A percentile compares a stretch with the other conserved stretches of the same genome.
phyloP scores from a whole-genome alignment of 2,797 vertebrate genomes.

The Enteromius viviparus region DNA sequence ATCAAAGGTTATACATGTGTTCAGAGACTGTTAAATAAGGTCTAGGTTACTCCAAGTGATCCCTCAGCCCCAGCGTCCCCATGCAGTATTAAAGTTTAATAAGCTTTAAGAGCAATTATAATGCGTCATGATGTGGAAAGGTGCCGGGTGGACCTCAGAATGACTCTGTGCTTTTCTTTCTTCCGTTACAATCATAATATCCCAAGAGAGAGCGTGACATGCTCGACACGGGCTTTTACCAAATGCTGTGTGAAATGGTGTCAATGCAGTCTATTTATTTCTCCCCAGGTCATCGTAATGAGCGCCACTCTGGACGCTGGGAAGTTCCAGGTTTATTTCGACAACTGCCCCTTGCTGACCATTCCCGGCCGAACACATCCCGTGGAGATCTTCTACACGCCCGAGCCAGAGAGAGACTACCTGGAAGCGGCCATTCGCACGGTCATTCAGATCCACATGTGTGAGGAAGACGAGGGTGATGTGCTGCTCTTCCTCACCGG shows the following conservation, averaged over 20 bases:
- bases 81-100: constrained; percentile 79
- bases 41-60: constrained; percentile 78
- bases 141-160: constrained; percentile 72
- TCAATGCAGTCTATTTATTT: constrained; percentile 11
- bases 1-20: constrained; percentile 81
- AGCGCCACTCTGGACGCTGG: constrained; percentile 95
- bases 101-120: constrained; percentile 83
- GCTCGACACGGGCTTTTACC: constrained; percentile 39
- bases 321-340: constrained; percentile 97
- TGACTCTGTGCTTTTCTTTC: constrained; percentile 66
- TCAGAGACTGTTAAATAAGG: constrained; percentile 80
- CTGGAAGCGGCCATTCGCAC: constrained; percentile 96
- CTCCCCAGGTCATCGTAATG: constrained; percentile 93
- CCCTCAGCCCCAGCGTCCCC: constrained; percentile 68
- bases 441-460: constrained; percentile 97
- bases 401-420: constrained; percentile 94
- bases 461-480: constrained; percentile 93
- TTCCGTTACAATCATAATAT: constrained; percentile 77
- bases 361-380: constrained; percentile 96
- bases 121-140: constrained; percentile 76
- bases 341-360: constrained; percentile 93
- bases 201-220: constrained; percentile 66
- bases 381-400: constrained; percentile 98
- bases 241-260: constrained; percentile 5
- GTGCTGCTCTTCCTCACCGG: constrained; percentile 93